Evolutionary conservation across 2,113 vertebrate species (phyloP), one percentile per base, ranked within the genome.

Genomic region (Typhlomys cinereus): DNA sequence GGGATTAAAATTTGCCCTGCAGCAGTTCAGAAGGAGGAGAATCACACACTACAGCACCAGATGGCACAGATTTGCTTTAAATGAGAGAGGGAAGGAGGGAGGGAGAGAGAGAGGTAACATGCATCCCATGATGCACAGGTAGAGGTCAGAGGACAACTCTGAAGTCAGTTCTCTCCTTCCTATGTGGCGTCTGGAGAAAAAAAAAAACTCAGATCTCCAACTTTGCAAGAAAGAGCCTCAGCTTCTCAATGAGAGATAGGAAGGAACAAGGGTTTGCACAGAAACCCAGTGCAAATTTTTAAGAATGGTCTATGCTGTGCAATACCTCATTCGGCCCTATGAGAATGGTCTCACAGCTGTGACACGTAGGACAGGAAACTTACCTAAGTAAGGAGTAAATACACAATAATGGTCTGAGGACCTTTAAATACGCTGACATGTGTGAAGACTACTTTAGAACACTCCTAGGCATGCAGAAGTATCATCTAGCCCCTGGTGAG

Each of bases 21-120:
- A 3, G 17, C 1, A 44, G 36, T 15, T 2, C 31, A 6, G 0
- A 0, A 6, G 27, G 13, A 48, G 44, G 67, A 54, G 23, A n/a
- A n/a, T n/a, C n/a, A n/a, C n/a, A n/a, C n/a, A n/a, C n/a, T n/a
- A n/a, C n/a, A n/a, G n/a, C n/a, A n/a, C n/a, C n/a, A n/a, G n/a
- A n/a, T n/a, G n/a, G n/a, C n/a, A n/a, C n/a, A n/a, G n/a, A n/a
- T n/a, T n/a, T n/a, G n/a, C n/a, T n/a, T n/a, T n/a, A n/a, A n/a
- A n/a, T n/a, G n/a, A n/a, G n/a, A n/a, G n/a, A n/a, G n/a, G n/a
- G n/a, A n/a, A n/a, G n/a, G n/a, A n/a, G n/a, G n/a, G n/a, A n/a
- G n/a, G n/a, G n/a, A n/a, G n/a, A n/a, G n/a, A n/a, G n/a, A n/a
- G n/a, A n/a, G n/a, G n/a, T n/a, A n/a, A n/a, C n/a, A n/a, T n/a